Base-by-base conservation (phyloP, 1,140 invertebrate genomes). In the Eulimnadia texana region DNA sequence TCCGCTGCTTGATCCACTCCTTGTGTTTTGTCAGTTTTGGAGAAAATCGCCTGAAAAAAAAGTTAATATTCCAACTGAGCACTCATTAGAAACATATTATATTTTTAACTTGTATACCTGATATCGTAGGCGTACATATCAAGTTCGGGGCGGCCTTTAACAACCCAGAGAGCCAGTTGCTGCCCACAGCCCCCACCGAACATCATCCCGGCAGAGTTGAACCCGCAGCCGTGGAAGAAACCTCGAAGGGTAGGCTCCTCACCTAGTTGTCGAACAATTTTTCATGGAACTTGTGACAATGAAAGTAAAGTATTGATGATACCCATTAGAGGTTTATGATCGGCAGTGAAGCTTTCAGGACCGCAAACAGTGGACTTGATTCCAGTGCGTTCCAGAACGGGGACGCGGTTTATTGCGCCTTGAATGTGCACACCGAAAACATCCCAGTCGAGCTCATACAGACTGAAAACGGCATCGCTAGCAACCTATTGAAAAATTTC, bases 121-220 rank as follows among this genome's bases (percentile, higher is more conserved):
- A 93, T 82, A 70, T 93, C 90, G 68, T 87, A 90, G 23, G 76
- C 77, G 67, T 87, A 91, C 86, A 94, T 90, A 64, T 89, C 84
- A 64, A 86, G 76, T 50, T 84, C 79, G 0, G 90, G 90, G 61
- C 87, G 79, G 25, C 89, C 90, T 64, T 84, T 76, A 0, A 85
- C 74, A 57, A 93, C 81, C 90, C 90, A 93, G 50, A 82, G 78
- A 0, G 90, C 88, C 63, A 89, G 78, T 73, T 92, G 85, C 68
- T 89, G 81, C 0, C 83, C 86, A 65, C 85, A 88, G 2, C 90
- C 90, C 3, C 86, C 87, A 28, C 88, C 86, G 53, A 90, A 80
- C 85, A 91, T 92, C 82, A 93, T 90, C 2, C 90, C 90, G 0
- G 85, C 81, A 24, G 87, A 91, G 70, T 93, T 94, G 70, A 88